phyloP scores from a whole-genome alignment of 1,140 invertebrate genomes.

The Psix sp. region DNA sequence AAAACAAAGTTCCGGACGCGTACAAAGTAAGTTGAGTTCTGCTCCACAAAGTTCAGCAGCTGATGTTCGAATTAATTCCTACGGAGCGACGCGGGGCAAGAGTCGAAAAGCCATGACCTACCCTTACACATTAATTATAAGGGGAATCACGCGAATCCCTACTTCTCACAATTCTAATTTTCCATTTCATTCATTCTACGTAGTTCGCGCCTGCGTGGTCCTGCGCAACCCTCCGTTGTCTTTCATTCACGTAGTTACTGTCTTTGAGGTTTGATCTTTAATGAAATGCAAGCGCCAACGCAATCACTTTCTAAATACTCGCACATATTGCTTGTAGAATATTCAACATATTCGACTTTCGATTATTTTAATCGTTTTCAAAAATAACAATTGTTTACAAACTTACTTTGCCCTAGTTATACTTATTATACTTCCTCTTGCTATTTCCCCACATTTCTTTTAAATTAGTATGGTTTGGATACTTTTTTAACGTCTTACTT shows the following conservation, averaged over 20 bases:
- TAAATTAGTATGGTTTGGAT: too few species aligned
- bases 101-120: slow-evolving; percentile 69
- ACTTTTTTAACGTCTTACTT: too few species aligned
- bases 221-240: slow-evolving; percentile 22
- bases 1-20: too few species aligned
- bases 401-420: too few species aligned
- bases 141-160: slow-evolving; percentile 66
- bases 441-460: too few species aligned
- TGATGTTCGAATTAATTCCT: slow-evolving; percentile 70
- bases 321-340: not conserved
- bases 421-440: too few species aligned
- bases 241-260: slow-evolving; percentile 68
- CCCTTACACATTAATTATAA: slow-evolving; percentile 77
- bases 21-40: not conserved
- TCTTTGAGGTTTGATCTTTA: slow-evolving; percentile 64
- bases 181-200: slow-evolving; percentile 56
- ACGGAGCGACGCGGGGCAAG: slow-evolving; percentile 59
- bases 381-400: too few species aligned
- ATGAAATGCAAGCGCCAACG: slow-evolving; percentile 53
- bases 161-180: slow-evolving; percentile 61
- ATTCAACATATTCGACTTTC: too few species aligned
- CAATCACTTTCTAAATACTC: slow-evolving; percentile 21
- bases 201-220: slow-evolving; percentile 32
- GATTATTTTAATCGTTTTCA: too few species aligned
- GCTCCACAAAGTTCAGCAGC: slow-evolving; percentile 59